Percentiles rank a stretch among this genome's conserved stretches.
phyloP scores from a whole-genome alignment of 1,140 invertebrate species.

The Bactericera cockerelli region DNA sequence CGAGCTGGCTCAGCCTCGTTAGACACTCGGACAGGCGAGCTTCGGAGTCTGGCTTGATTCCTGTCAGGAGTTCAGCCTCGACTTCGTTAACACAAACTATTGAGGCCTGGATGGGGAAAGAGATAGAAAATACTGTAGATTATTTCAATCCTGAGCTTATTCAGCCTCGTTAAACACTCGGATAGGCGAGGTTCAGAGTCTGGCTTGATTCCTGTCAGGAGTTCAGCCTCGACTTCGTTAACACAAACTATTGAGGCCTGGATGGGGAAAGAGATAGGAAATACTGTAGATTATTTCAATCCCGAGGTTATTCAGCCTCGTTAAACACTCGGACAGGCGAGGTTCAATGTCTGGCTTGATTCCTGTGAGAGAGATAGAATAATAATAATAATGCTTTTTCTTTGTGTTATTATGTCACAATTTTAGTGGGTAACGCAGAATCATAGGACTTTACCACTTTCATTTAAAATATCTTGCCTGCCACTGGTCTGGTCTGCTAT shows the following conservation, averaged over 20 bases:
- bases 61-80: slow-evolving; percentile 52
- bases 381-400: too few relatives aligned
- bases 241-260: slow-evolving; percentile 88
- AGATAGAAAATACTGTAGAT: too few relatives aligned
- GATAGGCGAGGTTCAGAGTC: slow-evolving; percentile 19
- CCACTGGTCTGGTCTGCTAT: too few relatives aligned
- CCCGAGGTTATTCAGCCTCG: slow-evolving; percentile 32
- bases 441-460: too few relatives aligned
- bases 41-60: slow-evolving; percentile 32
- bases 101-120: too few relatives aligned
- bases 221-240: slow-evolving; percentile 63
- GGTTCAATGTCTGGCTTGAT: slow-evolving; percentile 29
- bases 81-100: slow-evolving; percentile 86
- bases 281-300: too few relatives aligned
- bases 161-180: slow-evolving; percentile 27
- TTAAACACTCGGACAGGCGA: slow-evolving; percentile 24
- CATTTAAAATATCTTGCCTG: too few relatives aligned
- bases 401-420: too few relatives aligned
- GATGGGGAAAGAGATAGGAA: too few relatives aligned
- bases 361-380: too few relatives aligned
- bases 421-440: too few relatives aligned
- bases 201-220: slow-evolving; percentile 43
- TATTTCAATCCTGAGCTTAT: slow-evolving; percentile 43
- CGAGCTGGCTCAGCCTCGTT: slow-evolving; percentile 29
- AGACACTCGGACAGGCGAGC: slow-evolving; percentile 25